These are phyloP conservation scores for Lemur catta DNA, from an alignment of 2,797 vertebrate species.

Conservation along the genomic window DNA sequence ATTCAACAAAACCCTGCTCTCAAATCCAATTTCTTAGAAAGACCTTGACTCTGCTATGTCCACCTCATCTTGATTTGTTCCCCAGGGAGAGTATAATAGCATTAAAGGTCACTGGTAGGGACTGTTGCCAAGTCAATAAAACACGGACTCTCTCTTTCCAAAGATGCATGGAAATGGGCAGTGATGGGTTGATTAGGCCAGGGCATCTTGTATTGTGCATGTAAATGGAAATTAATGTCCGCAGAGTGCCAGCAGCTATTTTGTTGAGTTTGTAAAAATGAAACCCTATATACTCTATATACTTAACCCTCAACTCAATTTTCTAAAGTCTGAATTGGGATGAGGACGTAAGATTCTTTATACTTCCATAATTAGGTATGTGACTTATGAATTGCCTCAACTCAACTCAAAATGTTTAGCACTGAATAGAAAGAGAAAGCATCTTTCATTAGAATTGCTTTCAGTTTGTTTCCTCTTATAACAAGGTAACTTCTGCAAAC, in stretches of 20 bases:
- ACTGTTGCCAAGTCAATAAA: not conserved
- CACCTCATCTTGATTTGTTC: not conserved
- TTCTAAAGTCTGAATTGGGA: not conserved
- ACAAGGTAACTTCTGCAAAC: slow-evolving; percentile 17
- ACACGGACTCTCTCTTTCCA: not conserved
- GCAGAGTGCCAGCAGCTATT: slow-evolving; percentile 15
- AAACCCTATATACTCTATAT: not conserved
- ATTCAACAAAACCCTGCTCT: not conserved
- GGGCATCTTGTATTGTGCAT: not conserved
- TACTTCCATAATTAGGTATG: not conserved
- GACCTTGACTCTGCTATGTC: not conserved
- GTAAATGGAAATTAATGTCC: slow-evolving; percentile 38
- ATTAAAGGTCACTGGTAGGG: slow-evolving; percentile 23
- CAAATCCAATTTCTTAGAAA: slow-evolving; percentile 54
- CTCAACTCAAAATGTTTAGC: not conserved
- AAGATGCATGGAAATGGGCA: not conserved
- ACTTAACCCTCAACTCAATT: not conserved
- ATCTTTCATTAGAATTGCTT: slow-evolving; percentile 20
- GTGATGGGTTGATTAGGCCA: slow-evolving; percentile 5
- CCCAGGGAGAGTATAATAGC: not conserved
- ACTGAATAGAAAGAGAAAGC: not conserved
- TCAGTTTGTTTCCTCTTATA: slow-evolving; percentile 5
- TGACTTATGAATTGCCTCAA: not conserved
- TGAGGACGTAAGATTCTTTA: not conserved
- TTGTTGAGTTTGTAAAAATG: slow-evolving; percentile 51